Conservation (phyloP, 2,888 invertebrate species). For the Pseudeuparius sepicola region DNA sequence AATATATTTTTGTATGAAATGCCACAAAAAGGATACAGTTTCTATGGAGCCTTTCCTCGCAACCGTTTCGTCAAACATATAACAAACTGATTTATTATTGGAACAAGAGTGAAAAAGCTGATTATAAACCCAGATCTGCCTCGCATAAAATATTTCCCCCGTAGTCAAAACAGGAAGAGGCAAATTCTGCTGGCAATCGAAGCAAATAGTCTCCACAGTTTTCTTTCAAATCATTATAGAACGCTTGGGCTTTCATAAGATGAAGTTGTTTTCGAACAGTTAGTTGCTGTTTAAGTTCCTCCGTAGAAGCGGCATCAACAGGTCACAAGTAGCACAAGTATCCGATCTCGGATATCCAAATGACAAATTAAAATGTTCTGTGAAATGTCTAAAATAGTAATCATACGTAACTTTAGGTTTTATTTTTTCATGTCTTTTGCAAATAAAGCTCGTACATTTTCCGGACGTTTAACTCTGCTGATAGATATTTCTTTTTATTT, state of each 20-base stretch:
- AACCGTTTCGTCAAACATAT: slow-evolving; percentile 17
- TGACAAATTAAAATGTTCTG: slow-evolving; percentile 5
- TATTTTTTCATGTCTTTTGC: no score
- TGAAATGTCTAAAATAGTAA: no score
- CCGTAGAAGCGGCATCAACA: slow-evolving; percentile 5
- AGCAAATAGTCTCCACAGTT: slow-evolving; percentile 11
- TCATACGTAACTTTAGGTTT: no score
- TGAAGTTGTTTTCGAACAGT: slow-evolving; percentile 9
- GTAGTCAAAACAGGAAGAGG: slow-evolving; percentile 11
- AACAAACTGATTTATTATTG: slow-evolving; percentile 12
- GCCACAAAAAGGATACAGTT: slow-evolving; percentile 11
- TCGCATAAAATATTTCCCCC: slow-evolving; percentile 14
- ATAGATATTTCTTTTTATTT: no score
- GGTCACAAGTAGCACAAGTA: slow-evolving; percentile 9
- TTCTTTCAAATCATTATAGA: slow-evolving; percentile 9
- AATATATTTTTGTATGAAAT: slow-evolving; percentile 13
- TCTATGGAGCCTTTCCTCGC: slow-evolving; percentile 16
- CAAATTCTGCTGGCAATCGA: slow-evolving; percentile 16
- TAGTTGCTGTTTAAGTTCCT: slow-evolving; percentile 6
- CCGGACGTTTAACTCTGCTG: no score
- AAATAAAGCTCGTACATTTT: no score
- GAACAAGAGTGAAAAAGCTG: slow-evolving; percentile 10
- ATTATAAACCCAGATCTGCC: slow-evolving; percentile 18
- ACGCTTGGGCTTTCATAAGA: slow-evolving; percentile 9
- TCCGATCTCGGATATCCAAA: slow-evolving; percentile 10